A percentile compares a stretch with the other conserved stretches of the same genome.
phyloP scores from a whole-genome alignment of 2,888 invertebrate genomes.

The Diloba caeruleocephala region DNA sequence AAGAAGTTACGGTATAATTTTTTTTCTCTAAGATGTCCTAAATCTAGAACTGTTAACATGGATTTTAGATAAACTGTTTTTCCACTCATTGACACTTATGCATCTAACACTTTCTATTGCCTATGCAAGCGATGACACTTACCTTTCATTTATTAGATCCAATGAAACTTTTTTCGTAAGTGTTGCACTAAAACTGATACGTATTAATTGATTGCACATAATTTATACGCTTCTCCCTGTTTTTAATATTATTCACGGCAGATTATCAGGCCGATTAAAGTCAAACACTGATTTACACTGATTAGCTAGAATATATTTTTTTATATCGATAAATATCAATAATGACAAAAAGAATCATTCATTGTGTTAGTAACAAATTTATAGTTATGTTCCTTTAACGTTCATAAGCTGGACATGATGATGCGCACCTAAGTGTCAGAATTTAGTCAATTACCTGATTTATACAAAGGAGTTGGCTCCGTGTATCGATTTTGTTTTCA shows the following conservation, averaged over 20 bases:
- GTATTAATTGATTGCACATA: slow-evolving; percentile 49
- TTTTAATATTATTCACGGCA: slow-evolving; percentile 43
- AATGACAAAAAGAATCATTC: no score
- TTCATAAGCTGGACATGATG: not conserved
- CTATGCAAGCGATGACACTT: slow-evolving; percentile 28
- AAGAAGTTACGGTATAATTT: no score
- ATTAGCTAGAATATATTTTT: slow-evolving; percentile 48
- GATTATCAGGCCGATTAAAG: slow-evolving; percentile 60
- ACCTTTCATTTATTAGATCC: slow-evolving; percentile 64
- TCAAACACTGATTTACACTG: slow-evolving; percentile 52
- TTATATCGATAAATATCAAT: slow-evolving; percentile 9
- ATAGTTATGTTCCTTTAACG: not conserved
- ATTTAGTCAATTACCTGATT: no score
- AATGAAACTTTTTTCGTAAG: slow-evolving; percentile 38
- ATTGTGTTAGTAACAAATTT: no score
- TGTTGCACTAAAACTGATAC: slow-evolving; percentile 57
- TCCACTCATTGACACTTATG: slow-evolving; percentile 1
- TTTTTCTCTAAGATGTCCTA: no score
- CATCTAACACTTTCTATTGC: not conserved
- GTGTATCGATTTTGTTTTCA: no score
- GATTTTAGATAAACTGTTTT: no score
- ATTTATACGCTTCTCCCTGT: slow-evolving; percentile 59
- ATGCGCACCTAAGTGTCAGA: not conserved
- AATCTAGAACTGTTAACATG: no score
- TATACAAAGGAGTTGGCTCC: no score